phyloP scores from a whole-genome alignment of 1,140 invertebrate species.

The Zeugodacus cucurbitae region DNA sequence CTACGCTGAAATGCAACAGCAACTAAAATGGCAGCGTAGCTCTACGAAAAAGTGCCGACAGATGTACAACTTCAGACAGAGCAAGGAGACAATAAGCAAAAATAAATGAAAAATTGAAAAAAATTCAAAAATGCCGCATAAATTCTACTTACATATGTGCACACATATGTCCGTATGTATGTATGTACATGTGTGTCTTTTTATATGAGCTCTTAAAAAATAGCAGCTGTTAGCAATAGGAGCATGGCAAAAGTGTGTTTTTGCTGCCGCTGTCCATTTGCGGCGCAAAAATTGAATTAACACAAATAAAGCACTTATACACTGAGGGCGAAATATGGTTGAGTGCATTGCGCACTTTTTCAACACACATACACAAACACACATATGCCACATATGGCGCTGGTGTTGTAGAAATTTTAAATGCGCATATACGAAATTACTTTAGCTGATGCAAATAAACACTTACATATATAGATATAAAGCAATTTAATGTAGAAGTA shows the following conservation, averaged over 20 bases:
- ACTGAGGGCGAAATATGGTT: neutral
- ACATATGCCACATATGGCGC: too few relatives aligned
- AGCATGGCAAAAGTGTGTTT: neutral
- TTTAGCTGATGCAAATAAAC: too few relatives aligned
- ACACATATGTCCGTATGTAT: too few relatives aligned
- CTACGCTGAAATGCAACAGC: neutral
- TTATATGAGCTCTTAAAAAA: neutral
- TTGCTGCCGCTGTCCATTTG: neutral
- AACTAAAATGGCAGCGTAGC: neutral
- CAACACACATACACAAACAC: neutral
- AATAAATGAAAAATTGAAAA: neutral
- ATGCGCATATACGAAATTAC: neutral
- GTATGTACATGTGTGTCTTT: neutral
- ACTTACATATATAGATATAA: too few relatives aligned
- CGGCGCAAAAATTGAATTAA: constrained; percentile 8
- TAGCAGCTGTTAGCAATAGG: neutral
- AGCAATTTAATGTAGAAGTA: too few relatives aligned
- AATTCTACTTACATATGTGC: neutral
- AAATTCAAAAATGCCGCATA: neutral
- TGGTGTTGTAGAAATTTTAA: neutral
- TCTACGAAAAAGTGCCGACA: neutral
- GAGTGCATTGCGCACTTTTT: neutral
- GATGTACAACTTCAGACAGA: neutral
- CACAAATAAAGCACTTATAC: constrained; percentile 8
- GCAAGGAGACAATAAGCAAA: neutral